phyloP scores from a whole-genome alignment of 2,797 vertebrate species.

The Amblyopsis hoosieri region DNA sequence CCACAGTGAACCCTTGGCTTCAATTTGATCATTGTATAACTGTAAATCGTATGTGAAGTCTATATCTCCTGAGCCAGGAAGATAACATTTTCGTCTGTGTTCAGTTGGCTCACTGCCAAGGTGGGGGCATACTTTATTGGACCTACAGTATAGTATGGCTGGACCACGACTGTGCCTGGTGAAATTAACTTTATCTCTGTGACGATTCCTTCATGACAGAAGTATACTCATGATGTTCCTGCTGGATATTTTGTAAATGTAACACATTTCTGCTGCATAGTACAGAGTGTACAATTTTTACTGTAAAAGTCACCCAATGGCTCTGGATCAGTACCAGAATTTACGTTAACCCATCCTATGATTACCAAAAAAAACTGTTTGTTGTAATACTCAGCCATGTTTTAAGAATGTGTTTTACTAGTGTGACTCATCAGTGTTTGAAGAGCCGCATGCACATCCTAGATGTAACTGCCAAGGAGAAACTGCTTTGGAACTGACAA shows the following conservation, averaged over 20 bases:
- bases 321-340: not conserved
- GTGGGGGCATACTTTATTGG: conserved; percentile 15
- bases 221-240: conserved; percentile 14
- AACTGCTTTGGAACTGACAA: not conserved
- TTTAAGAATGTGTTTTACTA: not conserved
- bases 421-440: not conserved
- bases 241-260: conserved; percentile 27
- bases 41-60: conserved; percentile 2
- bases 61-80: conserved; percentile 33
- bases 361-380: not conserved
- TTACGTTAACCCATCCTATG: not conserved
- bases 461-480: not conserved
- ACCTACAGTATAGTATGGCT: no score
- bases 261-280: no score
- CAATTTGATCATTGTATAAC: conserved; percentile 25
- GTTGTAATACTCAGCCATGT: not conserved
- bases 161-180: conserved; percentile 15
- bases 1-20: conserved; percentile 20
- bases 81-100: conserved; percentile 28
- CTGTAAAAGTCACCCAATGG: not conserved
- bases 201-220: conserved; percentile 13
- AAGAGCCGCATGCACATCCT: not conserved
- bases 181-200: conserved; percentile 23
- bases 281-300: no score
- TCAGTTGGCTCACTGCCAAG: conserved; percentile 18